Conservation (phyloP, 2,888 invertebrate genomes). For the Drosophila quinaria region DNA sequence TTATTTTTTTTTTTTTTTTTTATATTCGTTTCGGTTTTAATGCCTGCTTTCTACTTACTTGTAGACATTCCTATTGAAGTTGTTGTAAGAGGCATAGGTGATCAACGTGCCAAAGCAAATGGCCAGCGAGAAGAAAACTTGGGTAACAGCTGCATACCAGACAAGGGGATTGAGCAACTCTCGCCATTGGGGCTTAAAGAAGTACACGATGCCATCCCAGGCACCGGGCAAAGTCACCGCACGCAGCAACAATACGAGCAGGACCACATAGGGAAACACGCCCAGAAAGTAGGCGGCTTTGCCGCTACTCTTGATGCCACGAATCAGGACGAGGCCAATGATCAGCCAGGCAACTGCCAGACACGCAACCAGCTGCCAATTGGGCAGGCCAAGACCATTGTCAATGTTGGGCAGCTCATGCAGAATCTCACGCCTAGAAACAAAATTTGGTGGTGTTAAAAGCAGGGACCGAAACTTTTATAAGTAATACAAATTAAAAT, state of each 20-base stretch:
- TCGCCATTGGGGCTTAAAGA: conserved; percentile 89
- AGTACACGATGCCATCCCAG: conserved; percentile 88
- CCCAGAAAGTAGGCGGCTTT: conserved; percentile 91
- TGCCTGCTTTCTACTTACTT: conserved; percentile 86
- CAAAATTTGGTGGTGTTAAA: no score
- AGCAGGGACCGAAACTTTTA: no score
- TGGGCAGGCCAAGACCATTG: conserved; percentile 87
- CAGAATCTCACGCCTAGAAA: conserved; percentile 86
- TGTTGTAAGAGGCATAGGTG: conserved; percentile 88
- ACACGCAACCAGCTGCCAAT: conserved; percentile 87
- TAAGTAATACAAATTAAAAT: no score
- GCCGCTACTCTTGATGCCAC: conserved; percentile 88
- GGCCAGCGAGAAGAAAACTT: conserved; percentile 88
- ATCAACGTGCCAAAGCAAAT: conserved; percentile 89
- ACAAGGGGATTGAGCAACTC: conserved; percentile 85
- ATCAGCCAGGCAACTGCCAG: conserved; percentile 87
- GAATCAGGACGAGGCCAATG: conserved; percentile 87
- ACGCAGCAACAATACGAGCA: conserved; percentile 87
- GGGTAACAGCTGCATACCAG: conserved; percentile 89
- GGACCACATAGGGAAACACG: conserved; percentile 89
- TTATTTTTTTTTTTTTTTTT: no score
- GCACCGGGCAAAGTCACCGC: conserved; percentile 88
- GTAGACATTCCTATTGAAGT: conserved; percentile 87
- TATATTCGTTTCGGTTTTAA: no score
- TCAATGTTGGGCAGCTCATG: conserved; percentile 86